These are phyloP conservation scores for Apus apus DNA, from an alignment of 2,113 vertebrate species.

Conservation along the genomic window DNA sequence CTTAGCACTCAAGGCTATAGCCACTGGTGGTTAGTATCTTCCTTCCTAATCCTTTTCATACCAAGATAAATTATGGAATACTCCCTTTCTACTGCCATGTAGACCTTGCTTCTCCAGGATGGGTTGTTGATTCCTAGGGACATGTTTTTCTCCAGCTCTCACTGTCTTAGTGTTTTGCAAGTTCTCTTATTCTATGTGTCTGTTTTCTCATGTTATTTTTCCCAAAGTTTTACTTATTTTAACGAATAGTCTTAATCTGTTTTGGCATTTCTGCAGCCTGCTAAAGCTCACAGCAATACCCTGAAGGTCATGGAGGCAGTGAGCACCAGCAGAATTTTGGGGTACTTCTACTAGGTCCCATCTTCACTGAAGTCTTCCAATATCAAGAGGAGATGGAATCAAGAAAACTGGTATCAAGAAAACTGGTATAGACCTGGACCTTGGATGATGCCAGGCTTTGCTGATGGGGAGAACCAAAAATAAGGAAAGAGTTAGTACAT, in stretches of 20 bases:
- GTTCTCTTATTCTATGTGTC: no score
- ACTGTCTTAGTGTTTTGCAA: no score
- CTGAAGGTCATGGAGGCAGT: background rate
- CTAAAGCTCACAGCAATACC: background rate
- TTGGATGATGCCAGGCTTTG: background rate
- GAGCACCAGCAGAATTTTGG: background rate
- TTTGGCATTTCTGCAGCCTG: background rate
- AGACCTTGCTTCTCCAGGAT: no score
- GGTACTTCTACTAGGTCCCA: background rate
- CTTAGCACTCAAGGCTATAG: no score
- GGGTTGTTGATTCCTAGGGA: no score
- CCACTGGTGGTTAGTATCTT: no score
- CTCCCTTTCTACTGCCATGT: no score
- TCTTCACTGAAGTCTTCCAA: background rate
- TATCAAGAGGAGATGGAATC: background rate
- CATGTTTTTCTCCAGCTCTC: no score
- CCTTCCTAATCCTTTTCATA: no score
- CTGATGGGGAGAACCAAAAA: background rate
- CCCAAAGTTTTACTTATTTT: no score
- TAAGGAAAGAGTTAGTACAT: background rate
- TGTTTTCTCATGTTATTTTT: no score
- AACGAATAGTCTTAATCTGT: background rate
- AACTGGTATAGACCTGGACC: background rate
- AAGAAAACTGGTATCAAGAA: background rate
- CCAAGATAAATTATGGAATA: no score